Evolutionary conservation across 1,140 invertebrate species (phyloP), one percentile per base, ranked within the genome.

Genomic region (Drosophila arizonae): DNA sequence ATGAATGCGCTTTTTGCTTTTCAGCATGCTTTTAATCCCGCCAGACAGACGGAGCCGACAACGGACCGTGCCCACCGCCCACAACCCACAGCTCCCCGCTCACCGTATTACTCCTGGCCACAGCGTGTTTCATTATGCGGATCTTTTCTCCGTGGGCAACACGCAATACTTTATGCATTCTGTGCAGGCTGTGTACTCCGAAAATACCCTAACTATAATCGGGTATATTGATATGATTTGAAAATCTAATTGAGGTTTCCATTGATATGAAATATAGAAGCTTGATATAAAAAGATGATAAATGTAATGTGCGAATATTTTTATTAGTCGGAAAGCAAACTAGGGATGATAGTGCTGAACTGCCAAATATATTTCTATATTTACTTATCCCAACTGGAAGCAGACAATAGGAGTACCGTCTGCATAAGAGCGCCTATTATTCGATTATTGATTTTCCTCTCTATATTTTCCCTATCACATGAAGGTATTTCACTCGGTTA

Each of bases 1-100:
- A 51, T 73, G 65, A 73, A 73, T 73, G 71, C 71, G 71, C 71
- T 69, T 73, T 73, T 73, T 36, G 51, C 51, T 33, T 60, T 50
- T 65, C 43, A 41, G 56, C 65, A 26, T 62, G 65, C 26, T 51
- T 57, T 69, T 69, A 73, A 73, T 73, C 71, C 71, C 57, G 58
- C 65, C 57, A 73, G 57, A 62, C 68, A 57, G 33, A 43, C 33
- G 50, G 50, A 46, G 56, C 48, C 65, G 65, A 43, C 56, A 52
- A 45, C 46, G 41, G 61, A 26, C 48, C 11, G n/a, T n/a, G 1
- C 33, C 15, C 45, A 6, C 28, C 11, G 13, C 24, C 17, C 17
- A 39, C 26, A 21, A 13, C 17, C 43, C 10, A 9, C 41, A 1
- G 41, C 41, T 10, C 21, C 3, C 30, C 11, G 0, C 33, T 11